Conservation (phyloP, 2,888 invertebrate genomes). For the Luffia ferchaultella region DNA sequence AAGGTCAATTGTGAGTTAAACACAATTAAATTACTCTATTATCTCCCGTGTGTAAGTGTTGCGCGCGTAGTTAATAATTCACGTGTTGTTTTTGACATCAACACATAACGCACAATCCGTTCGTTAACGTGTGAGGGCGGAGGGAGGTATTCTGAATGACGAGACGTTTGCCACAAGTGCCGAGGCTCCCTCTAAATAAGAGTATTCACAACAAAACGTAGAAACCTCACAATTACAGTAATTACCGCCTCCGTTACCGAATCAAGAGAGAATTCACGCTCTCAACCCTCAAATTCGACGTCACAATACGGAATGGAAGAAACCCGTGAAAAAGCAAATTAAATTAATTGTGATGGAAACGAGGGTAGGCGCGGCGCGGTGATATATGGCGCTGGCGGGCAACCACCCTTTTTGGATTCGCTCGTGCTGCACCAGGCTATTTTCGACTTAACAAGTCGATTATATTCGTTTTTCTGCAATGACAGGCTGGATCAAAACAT, state of each 20-base stretch:
- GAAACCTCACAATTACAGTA: slow-evolving; percentile 57
- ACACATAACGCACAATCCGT: neutral
- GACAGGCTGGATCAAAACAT: too few relatives aligned
- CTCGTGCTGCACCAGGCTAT: neutral
- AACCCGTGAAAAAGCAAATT: slow-evolving; percentile 64
- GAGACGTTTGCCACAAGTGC: neutral
- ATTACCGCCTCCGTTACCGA: slow-evolving; percentile 57
- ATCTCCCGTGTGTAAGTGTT: neutral
- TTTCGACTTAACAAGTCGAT: too few relatives aligned
- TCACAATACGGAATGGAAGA: slow-evolving; percentile 56
- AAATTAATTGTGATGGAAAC: slow-evolving; percentile 64
- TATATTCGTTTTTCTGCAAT: too few relatives aligned
- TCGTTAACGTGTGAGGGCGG: neutral
- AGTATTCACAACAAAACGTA: slow-evolving; percentile 45
- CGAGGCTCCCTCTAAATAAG: neutral
- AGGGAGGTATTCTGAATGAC: neutral
- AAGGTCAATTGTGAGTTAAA: too few relatives aligned
- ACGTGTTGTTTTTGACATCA: neutral
- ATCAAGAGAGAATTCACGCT: slow-evolving; percentile 61
- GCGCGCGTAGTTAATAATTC: neutral
- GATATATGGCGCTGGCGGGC: slow-evolving; percentile 41
- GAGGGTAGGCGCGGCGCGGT: slow-evolving; percentile 48
- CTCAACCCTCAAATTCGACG: slow-evolving; percentile 39
- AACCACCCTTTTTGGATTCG: slow-evolving; percentile 23
- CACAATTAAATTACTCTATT: too few relatives aligned